Evolutionary conservation across 2,113 vertebrate species (phyloP), one percentile per base, ranked within the genome.

Genomic region (Miniopterus natalensis): DNA sequence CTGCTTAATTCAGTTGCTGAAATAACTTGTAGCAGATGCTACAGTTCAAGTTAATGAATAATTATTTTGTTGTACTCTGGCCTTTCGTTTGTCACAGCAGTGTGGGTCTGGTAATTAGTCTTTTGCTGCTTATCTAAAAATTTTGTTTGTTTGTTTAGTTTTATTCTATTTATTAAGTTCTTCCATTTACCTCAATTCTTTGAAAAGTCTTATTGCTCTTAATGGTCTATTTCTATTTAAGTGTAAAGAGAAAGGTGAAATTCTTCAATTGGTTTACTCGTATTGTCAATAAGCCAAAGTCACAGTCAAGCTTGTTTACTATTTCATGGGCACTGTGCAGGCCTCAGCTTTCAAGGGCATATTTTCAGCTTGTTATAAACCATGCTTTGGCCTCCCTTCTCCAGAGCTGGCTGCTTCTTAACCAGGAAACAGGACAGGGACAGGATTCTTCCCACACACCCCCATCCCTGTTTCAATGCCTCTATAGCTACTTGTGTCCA

Each of bases 61-160:
- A 88, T 95, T 94, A 27, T 91, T 74, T 87, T 81, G 95, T 91
- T 95, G 96, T 95, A 95, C 90, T 87, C 74, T 93, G 92, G 81
- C 70, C 92, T 95, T 75, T 90, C 88, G 70, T 79, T 96, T 96
- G 92, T 61, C 57, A 81, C 40, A 93, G 49, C 57, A 23, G 31
- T 57, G 17, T 93, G 70, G 21, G 51, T 42, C 94, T 93, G 71
- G 74, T 96, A 84, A 94, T 96, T 90, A 66, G 79, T 92, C 66
- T 87, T 89, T 88, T 83, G 31, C 42, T 80, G 31, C 71, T 68
- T 86, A 42, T 47, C 94, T 79, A 36, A 65, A 59, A 18, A 27
- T 71, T 80, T 70, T 65, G 13, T 63, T 63, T 63, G 61, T 92
- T 95, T 79, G 17, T 87, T 94, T 83, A 21, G 8, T 84, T 79